These are phyloP conservation scores for Dipodomys spectabilis DNA, from an alignment of 2,113 vertebrate species.

Conservation along the genomic window DNA sequence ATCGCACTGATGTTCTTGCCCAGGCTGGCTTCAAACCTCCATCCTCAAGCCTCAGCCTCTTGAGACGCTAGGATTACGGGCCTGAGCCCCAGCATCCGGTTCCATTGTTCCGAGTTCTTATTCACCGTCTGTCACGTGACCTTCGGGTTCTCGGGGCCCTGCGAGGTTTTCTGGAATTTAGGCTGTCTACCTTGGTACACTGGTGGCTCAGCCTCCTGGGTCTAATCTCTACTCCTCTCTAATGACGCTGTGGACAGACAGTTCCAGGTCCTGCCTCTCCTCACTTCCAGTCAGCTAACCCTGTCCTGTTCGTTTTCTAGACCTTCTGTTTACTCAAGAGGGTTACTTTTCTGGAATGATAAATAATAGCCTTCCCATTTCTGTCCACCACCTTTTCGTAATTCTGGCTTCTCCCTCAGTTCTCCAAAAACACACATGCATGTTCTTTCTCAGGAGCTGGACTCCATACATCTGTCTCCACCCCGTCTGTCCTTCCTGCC, in stretches of 20 bases:
- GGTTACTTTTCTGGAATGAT: slow-evolving; percentile 11
- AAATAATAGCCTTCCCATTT: neutral
- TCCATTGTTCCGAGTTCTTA: too few species aligned
- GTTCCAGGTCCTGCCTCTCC: neutral
- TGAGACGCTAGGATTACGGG: too few species aligned
- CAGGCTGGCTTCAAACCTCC: too few species aligned
- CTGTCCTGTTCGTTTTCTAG: neutral
- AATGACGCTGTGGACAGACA: neutral
- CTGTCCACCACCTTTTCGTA: neutral
- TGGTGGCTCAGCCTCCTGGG: neutral
- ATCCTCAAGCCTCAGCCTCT: too few species aligned
- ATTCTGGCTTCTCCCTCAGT: neutral
- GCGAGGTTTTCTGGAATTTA: neutral
- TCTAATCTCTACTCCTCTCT: neutral
- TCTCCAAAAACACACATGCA: neutral
- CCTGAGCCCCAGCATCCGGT: too few species aligned
- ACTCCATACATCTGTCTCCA: neutral
- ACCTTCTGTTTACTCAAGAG: too few species aligned
- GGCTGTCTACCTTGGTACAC: neutral
- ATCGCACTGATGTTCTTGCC: too few species aligned
- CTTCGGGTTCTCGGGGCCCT: neutral
- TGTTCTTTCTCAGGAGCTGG: neutral
- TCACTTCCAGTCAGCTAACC: neutral
- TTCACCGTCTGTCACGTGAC: neutral
- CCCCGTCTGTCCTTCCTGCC: neutral